Conservation (phyloP, 2,888 invertebrate species). For the Gastracanthus pulcherrimus region DNA sequence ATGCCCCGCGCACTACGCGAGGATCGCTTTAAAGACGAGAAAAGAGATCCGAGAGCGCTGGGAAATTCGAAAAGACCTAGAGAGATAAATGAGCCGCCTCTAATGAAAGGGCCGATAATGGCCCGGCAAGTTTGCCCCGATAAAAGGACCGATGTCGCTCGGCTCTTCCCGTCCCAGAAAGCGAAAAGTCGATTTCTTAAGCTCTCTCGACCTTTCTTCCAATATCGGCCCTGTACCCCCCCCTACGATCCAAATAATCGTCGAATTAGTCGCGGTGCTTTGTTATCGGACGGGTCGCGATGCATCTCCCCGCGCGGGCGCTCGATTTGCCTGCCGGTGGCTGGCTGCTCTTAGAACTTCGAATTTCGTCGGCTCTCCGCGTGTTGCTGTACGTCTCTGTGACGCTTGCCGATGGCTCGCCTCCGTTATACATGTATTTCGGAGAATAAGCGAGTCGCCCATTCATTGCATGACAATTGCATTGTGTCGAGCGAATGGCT, state of each 20-base stretch:
- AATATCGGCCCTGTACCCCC: not conserved
- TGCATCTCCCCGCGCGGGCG: not conserved
- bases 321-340: no score
- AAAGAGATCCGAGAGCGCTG: no score
- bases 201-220: not conserved
- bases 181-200: slow-evolving; percentile 30
- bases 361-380: no score
- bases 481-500: no score
- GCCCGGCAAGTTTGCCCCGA: not conserved
- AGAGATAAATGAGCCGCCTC: slow-evolving; percentile 38
- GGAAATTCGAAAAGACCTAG: slow-evolving; percentile 26
- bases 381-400: no score
- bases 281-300: not conserved
- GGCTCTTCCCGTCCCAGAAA: no score
- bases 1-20: not conserved
- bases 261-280: slow-evolving; percentile 30
- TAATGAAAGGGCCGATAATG: slow-evolving; percentile 50
- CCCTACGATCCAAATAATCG: not conserved
- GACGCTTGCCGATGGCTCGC: no score
- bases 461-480: no score
- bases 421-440: no score
- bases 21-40: no score
- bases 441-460: no score
- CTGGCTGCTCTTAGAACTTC: no score
- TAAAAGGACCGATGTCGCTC: slow-evolving; percentile 16